Evolutionary conservation across 2,113 vertebrate species (phyloP).

Genomic region (Solenodon paradoxus): DNA sequence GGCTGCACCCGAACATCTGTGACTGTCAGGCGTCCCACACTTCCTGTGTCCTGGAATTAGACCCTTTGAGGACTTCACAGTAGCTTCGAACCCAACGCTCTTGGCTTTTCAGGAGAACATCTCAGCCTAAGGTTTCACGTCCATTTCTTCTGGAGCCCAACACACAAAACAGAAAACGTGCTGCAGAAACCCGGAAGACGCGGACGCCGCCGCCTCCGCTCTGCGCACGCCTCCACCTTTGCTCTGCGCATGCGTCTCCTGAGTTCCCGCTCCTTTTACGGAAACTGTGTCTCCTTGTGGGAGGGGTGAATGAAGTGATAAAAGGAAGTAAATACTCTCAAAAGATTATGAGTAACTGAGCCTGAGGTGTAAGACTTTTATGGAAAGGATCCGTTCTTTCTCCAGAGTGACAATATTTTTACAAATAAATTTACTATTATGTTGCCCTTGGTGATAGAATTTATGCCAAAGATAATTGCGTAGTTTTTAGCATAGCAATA

Average conservation of each 20-base stretch:
- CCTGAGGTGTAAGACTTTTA: background rate
- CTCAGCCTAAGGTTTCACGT: background rate
- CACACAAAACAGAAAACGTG: background rate
- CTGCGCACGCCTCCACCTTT: too few species aligned
- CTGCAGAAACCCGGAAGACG: background rate
- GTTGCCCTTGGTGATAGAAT: background rate
- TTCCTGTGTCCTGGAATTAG: too few species aligned
- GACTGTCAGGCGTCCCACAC: rapidly evolving
- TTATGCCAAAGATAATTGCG: background rate
- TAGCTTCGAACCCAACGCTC: too few species aligned
- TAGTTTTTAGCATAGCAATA: background rate
- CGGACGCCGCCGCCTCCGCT: background rate
- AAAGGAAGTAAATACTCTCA: background rate
- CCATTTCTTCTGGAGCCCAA: background rate
- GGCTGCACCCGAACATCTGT: too few species aligned
- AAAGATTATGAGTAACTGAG: background rate
- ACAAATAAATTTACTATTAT: background rate
- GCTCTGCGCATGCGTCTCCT: rapidly evolving
- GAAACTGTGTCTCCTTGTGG: background rate
- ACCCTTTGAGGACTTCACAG: too few species aligned
- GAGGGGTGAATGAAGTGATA: background rate
- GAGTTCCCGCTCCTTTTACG: background rate
- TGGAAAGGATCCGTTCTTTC: background rate
- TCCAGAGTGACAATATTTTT: background rate
- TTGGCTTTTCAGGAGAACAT: background rate